A percentile compares a stretch with the other conserved stretches of the same genome.
Evolutionary conservation across 2,797 vertebrate genomes (phyloP).

Genomic region (Podargus strigoides): DNA sequence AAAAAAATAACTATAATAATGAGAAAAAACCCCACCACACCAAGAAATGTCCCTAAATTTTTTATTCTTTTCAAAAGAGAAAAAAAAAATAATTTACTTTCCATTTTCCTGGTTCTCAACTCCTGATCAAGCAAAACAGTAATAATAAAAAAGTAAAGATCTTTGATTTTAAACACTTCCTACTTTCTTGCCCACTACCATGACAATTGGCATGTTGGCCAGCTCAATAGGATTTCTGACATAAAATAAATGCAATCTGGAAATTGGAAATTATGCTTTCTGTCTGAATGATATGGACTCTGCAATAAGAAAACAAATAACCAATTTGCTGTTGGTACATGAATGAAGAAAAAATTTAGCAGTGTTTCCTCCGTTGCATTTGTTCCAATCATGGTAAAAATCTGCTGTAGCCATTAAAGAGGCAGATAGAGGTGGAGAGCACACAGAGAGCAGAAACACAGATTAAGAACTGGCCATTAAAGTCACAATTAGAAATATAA

Average conservation of each 20-base stretch:
- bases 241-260: not conserved
- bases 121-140: not conserved
- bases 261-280: not conserved
- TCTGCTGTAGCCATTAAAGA: slow-evolving; percentile 13
- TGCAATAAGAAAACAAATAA: not conserved
- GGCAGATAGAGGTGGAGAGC: slow-evolving; percentile 18
- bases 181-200: not conserved
- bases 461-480: slow-evolving; percentile 13
- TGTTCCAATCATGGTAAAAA: slow-evolving; percentile 8
- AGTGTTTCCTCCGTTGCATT: not conserved
- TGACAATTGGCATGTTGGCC: not conserved
- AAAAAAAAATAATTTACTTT: not conserved
- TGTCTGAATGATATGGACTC: not conserved
- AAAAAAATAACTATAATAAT: not conserved
- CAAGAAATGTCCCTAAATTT: not conserved
- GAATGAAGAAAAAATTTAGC: not conserved
- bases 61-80: fast-evolving
- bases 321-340: not conserved
- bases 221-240: not conserved
- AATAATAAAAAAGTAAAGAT: not conserved
- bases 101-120: not conserved
- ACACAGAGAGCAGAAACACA: not conserved
- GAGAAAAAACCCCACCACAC: not conserved
- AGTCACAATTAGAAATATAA: slow-evolving; percentile 33
- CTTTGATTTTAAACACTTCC: not conserved